A percentile compares a stretch with the other conserved stretches of the same genome.
phyloP scores from a whole-genome alignment of 2,113 vertebrate genomes.

The Callionymus lyra region DNA sequence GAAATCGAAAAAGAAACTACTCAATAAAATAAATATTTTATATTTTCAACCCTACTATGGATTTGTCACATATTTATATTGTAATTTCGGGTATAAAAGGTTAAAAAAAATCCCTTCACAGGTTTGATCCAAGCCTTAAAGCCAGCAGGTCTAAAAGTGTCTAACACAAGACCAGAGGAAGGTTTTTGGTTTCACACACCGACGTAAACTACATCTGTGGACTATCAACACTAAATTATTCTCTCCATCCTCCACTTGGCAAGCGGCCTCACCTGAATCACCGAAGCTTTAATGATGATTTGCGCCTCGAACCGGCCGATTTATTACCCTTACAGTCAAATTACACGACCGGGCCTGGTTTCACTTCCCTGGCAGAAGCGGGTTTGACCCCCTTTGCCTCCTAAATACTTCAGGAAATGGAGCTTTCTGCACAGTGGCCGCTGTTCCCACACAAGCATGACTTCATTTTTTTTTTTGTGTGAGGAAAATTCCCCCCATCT shows the following conservation, averaged over 20 bases:
- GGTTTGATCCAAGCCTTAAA: constrained; percentile 7
- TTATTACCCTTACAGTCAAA: constrained; percentile 30
- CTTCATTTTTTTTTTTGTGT: constrained; percentile 44
- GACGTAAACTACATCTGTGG: constrained; percentile 12
- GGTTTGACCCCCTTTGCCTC: constrained; percentile 23
- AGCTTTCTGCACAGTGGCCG: constrained; percentile 34
- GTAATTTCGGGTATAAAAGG: no score
- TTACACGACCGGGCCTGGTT: constrained; percentile 18
- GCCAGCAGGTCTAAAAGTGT: constrained; percentile 2
- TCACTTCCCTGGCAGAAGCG: constrained; percentile 28
- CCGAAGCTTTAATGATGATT: constrained; percentile 8
- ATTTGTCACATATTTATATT: no score
- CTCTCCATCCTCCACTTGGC: constrained; percentile 18
- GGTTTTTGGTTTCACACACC: constrained; percentile 7
- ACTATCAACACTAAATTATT: constrained; percentile 18
- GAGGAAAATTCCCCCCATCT: constrained; percentile 43
- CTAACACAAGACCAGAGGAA: constrained; percentile 7
- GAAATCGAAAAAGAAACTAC: no score
- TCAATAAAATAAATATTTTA: no score
- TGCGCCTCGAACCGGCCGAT: constrained; percentile 10
- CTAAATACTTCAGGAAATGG: constrained; percentile 35
- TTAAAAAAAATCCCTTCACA: no score
- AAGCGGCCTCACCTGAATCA: constrained; percentile 12
- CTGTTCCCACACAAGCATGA: constrained; percentile 35
- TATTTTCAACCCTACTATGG: neutral